Percentiles rank a stretch among this genome's conserved stretches.
phyloP scores from a whole-genome alignment of 2,797 vertebrate genomes.

The Margarornis squamiger region DNA sequence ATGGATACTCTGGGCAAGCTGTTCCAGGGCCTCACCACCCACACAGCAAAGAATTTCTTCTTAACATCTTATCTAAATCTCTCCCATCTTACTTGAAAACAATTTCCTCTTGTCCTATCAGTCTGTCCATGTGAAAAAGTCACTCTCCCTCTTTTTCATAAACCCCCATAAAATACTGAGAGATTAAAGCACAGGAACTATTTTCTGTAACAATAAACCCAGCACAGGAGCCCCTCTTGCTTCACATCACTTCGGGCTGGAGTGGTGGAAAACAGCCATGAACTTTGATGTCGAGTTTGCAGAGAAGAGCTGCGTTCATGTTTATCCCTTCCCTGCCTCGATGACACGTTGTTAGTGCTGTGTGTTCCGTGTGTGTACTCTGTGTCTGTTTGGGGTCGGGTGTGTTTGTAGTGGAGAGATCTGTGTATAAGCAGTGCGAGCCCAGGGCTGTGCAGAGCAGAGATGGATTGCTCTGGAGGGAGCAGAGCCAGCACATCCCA shows the following conservation, averaged over 20 bases:
- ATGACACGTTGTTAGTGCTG: neutral
- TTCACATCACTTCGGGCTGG: neutral
- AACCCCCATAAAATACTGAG: neutral
- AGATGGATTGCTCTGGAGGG: neutral
- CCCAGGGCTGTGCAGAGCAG: neutral
- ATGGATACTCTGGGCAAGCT: neutral
- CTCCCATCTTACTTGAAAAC: neutral
- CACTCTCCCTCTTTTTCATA: neutral
- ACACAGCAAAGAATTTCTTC: neutral
- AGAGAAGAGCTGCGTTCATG: neutral
- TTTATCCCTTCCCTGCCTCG: neutral
- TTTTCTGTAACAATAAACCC: neutral
- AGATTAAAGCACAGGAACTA: neutral
- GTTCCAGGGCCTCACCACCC: neutral
- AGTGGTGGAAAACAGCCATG: neutral
- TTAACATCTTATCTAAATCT: neutral
- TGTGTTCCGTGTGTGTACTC: neutral
- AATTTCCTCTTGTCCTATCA: neutral
- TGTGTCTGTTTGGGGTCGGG: neutral
- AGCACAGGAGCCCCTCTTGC: neutral
- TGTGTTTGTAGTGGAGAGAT: constrained; percentile 2
- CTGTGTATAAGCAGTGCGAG: neutral
- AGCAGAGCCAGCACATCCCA: neutral
- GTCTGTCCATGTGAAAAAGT: neutral
- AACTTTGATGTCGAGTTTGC: neutral